Evolutionary conservation across 2,797 vertebrate species (phyloP).

Genomic region (Intellagama lesueurii): DNA sequence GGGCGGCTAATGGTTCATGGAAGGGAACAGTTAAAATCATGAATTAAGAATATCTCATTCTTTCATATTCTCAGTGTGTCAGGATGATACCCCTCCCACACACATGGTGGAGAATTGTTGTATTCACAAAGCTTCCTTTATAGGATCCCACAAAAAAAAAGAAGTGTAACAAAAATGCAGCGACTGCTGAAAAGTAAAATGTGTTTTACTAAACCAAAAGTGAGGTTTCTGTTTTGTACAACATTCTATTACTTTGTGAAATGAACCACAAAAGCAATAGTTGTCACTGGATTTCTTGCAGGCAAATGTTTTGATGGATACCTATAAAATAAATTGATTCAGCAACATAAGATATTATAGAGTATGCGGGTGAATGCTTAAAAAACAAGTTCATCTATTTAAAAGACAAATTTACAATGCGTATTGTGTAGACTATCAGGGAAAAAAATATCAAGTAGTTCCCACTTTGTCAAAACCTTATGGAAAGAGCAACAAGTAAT

Average conservation of each 20-base stretch:
- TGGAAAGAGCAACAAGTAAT: not conserved
- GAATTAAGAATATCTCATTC: not conserved
- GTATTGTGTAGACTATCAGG: not conserved
- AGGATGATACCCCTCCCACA: not conserved
- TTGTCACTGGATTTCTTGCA: slow-evolving; percentile 14
- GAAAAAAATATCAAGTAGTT: not conserved
- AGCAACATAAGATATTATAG: slow-evolving; percentile 2
- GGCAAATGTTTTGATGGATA: slow-evolving; percentile 42
- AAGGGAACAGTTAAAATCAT: not conserved
- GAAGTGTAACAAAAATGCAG: not conserved
- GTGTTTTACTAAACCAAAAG: slow-evolving; percentile 2
- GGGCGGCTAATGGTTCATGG: not conserved
- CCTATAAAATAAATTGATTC: slow-evolving; percentile 23
- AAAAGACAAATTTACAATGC: slow-evolving; percentile 19
- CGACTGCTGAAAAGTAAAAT: not conserved
- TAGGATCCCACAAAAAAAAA: not conserved
- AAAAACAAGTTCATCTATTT: slow-evolving; percentile 18
- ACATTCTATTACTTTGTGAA: slow-evolving; percentile 26
- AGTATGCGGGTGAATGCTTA: not conserved
- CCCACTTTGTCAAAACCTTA: not conserved
- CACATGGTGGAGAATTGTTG: not conserved
- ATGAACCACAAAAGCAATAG: slow-evolving; percentile 33
- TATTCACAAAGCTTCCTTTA: not conserved
- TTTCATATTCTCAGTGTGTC: not conserved
- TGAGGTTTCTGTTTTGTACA: not conserved